Evolutionary conservation across 1,140 invertebrate species (phyloP).

Genomic region (Saccostrea glomerata): DNA sequence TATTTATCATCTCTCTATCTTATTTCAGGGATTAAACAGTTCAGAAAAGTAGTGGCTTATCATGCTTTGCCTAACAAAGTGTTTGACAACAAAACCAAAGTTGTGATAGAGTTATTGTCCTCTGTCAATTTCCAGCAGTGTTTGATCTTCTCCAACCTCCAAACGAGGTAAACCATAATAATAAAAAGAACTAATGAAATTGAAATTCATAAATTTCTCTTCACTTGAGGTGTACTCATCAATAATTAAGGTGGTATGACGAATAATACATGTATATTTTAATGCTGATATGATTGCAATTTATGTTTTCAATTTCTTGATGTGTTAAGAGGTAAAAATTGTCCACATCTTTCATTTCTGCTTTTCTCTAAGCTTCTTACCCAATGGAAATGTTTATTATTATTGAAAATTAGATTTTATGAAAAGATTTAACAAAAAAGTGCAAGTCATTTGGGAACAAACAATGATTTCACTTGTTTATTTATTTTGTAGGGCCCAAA

Average conservation of each 20-base stretch:
- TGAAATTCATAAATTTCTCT: background rate
- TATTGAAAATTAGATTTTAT: too few relatives aligned
- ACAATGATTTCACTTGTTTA: background rate
- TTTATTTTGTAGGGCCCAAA: constrained; percentile 50
- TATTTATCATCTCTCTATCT: background rate
- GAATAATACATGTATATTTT: background rate
- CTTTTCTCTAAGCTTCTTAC: too few relatives aligned
- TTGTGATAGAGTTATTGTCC: constrained; percentile 86
- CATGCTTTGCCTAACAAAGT: constrained; percentile 76
- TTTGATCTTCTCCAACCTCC: constrained; percentile 93
- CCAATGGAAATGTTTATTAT: too few relatives aligned
- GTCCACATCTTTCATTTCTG: too few relatives aligned
- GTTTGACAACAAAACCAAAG: constrained; percentile 85
- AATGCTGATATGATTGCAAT: too few relatives aligned
- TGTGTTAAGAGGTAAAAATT: too few relatives aligned
- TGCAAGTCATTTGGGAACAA: too few relatives aligned
- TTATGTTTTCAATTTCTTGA: too few relatives aligned
- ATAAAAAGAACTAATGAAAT: background rate
- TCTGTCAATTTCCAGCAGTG: constrained; percentile 91
- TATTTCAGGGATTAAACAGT: constrained; percentile 87
- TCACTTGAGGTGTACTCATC: too few relatives aligned
- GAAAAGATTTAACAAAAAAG: too few relatives aligned
- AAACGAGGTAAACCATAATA: constrained; percentile 83
- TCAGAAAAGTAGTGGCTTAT: constrained; percentile 73
- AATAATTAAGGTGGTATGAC: too few relatives aligned